Percentiles rank a stretch among this genome's conserved stretches.
These are phyloP conservation scores for Lepidostoma basale DNA, from an alignment of 1,140 invertebrate species.

Conservation along the genomic window DNA sequence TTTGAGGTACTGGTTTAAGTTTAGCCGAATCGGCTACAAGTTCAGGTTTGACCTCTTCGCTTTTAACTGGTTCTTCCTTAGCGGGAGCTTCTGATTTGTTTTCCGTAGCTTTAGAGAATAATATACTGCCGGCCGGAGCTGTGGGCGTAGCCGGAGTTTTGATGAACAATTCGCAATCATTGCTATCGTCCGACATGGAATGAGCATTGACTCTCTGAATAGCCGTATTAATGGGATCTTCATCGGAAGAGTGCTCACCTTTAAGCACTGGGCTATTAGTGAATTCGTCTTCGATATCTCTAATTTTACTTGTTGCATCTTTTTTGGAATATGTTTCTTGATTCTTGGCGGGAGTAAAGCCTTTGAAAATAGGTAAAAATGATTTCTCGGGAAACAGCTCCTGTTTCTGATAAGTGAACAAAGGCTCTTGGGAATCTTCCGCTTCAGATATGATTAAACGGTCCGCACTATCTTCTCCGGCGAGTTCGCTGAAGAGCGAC, in stretches of 20 bases:
- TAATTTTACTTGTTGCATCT: constrained; percentile 59
- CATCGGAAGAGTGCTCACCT: constrained; percentile 63
- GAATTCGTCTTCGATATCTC: constrained; percentile 59
- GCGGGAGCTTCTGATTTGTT: constrained; percentile 34
- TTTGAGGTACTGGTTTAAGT: constrained; percentile 1
- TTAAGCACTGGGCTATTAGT: constrained; percentile 57
- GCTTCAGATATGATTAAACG: constrained; percentile 63
- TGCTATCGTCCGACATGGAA: constrained; percentile 54
- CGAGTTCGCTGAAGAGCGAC: constrained; percentile 58
- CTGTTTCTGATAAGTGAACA: constrained; percentile 66
- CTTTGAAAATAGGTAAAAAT: constrained; percentile 58
- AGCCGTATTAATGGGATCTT: constrained; percentile 61
- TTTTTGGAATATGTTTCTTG: constrained; percentile 61
- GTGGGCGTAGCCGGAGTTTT: constrained; percentile 44
- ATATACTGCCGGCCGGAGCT: constrained; percentile 22
- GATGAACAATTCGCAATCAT: constrained; percentile 50
- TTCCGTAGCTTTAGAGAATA: constrained; percentile 7
- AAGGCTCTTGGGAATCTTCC: constrained; percentile 64
- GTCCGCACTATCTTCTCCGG: constrained; percentile 60
- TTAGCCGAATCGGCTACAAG: background rate
- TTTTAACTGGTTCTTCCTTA: constrained; percentile 33
- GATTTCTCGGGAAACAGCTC: constrained; percentile 60
- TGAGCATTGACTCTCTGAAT: constrained; percentile 57
- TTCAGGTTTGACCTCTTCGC: constrained; percentile 5
- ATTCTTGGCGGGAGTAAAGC: constrained; percentile 60